A percentile compares a stretch with the other conserved stretches of the same genome.
phyloP scores from a whole-genome alignment of 2,797 vertebrate species.

The Micrastur ruficollis region DNA sequence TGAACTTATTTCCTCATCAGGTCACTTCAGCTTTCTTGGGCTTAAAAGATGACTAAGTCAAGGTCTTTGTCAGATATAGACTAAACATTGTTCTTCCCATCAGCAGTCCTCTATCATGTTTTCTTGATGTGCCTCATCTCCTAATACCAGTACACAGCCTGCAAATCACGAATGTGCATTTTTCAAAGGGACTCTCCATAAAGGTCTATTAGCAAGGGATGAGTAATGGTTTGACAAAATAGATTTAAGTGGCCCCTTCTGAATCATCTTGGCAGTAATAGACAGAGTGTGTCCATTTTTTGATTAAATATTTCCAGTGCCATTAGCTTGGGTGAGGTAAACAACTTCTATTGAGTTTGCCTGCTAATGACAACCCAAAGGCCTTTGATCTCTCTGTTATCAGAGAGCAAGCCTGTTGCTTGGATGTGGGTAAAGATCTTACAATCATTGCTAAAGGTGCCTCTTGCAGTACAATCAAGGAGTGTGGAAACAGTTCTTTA shows the following conservation, averaged over 20 bases:
- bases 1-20: neutral
- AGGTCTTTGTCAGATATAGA: neutral
- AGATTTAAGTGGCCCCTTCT: slow-evolving; percentile 52
- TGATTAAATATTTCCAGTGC: slow-evolving; percentile 61
- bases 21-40: neutral
- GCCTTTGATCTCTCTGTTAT: slow-evolving; percentile 41
- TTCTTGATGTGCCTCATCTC: neutral
- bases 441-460: neutral
- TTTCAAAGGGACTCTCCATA: slow-evolving; percentile 36
- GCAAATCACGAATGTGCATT: neutral
- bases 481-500: neutral
- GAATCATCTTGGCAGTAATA: slow-evolving; percentile 58
- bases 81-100: neutral
- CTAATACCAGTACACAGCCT: neutral
- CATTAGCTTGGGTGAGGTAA: slow-evolving; percentile 37
- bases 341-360: slow-evolving; percentile 21
- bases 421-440: neutral
- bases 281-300: slow-evolving; percentile 40
- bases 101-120: neutral
- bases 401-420: neutral
- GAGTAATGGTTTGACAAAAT: slow-evolving; percentile 47
- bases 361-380: neutral
- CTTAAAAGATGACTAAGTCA: neutral
- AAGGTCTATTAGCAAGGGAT: slow-evolving; percentile 53
- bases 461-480: neutral